Percentiles rank a stretch among this genome's conserved stretches.
Conservation (phyloP, 2,113 vertebrate species). For the Sciurus niger region DNA sequence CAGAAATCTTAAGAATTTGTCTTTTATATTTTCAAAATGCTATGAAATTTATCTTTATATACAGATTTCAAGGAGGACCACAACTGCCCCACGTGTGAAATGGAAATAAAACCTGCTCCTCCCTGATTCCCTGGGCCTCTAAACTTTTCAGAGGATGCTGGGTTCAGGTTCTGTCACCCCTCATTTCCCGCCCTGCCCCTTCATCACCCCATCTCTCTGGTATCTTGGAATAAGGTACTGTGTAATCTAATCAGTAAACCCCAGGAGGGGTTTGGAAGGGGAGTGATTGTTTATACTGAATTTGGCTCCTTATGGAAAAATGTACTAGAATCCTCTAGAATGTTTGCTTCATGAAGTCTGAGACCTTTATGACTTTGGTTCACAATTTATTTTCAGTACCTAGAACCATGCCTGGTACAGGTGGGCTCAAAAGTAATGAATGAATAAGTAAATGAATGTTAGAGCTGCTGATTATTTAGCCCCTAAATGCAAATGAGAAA, state of each 20-base stretch:
- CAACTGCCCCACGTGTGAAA: background rate
- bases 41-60: background rate
- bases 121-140: background rate
- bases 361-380: background rate
- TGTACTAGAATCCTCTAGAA: background rate
- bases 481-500: constrained; percentile 3
- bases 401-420: background rate
- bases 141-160: background rate
- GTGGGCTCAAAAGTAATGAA: background rate
- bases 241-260: background rate
- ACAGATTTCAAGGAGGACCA: background rate
- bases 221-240: background rate
- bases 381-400: background rate
- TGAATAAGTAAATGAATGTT: background rate
- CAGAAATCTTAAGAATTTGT: background rate
- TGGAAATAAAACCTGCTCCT: background rate
- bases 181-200: accelerated
- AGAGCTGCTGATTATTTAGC: background rate
- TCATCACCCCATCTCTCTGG: background rate
- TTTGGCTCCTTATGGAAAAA: background rate
- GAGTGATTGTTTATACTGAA: background rate
- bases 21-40: constrained; percentile 52
- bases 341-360: background rate
- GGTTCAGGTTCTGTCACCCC: background rate
- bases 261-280: background rate